Percentiles rank a stretch among this genome's conserved stretches.
Conservation (phyloP, 2,797 vertebrate species). For the Gorsachius magnificus region DNA sequence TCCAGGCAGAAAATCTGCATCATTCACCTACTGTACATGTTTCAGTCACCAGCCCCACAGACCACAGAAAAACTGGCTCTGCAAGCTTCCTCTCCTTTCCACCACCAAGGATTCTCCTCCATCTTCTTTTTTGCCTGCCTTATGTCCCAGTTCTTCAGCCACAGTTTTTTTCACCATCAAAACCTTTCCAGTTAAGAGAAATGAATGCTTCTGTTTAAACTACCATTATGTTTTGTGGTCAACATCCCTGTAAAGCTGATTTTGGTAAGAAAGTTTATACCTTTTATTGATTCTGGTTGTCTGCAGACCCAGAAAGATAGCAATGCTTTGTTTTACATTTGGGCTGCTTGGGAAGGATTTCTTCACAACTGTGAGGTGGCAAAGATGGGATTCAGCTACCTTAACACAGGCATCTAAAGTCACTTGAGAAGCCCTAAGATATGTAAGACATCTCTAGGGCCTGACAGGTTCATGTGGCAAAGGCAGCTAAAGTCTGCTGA, state of each 20-base stretch:
- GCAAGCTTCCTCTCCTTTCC: not conserved
- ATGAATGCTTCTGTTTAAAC: not conserved
- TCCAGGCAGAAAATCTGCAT: not conserved
- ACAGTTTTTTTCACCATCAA: not conserved
- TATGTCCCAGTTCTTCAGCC: not conserved
- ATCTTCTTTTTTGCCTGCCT: not conserved
- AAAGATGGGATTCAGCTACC: not conserved
- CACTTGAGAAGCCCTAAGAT: not conserved
- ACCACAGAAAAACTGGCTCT: not conserved
- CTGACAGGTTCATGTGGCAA: not conserved
- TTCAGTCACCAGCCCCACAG: not conserved
- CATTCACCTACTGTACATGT: not conserved
- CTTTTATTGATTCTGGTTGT: not conserved
- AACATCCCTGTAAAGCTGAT: not conserved
- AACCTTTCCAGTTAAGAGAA: not conserved
- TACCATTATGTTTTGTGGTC: not conserved
- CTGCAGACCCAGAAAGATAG: not conserved
- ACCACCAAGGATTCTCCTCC: not conserved
- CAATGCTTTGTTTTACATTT: not conserved
- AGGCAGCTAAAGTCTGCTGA: not conserved
- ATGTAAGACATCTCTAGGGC: not conserved
- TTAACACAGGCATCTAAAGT: not conserved
- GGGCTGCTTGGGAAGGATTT: not conserved
- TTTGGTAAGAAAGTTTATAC: not conserved
- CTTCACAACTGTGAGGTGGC: not conserved